These are phyloP conservation scores for Proteles cristata DNA, from an alignment of 2,113 vertebrate species.

Conservation along the genomic window DNA sequence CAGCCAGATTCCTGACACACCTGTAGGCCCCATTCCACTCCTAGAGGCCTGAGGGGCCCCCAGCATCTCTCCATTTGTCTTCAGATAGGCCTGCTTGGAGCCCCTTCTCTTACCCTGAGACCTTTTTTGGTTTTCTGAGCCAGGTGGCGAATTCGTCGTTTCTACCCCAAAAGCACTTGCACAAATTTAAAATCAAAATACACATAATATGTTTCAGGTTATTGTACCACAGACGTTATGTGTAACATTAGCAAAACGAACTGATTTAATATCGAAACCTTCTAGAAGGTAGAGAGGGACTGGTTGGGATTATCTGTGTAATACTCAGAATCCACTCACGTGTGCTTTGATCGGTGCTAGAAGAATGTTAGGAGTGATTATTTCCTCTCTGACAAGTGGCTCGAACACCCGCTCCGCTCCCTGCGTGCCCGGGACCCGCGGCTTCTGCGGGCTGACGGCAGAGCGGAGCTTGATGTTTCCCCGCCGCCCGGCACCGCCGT, in stretches of 20 bases:
- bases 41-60: not conserved
- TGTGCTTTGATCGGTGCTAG: too few relatives aligned
- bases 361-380: rapidly evolving
- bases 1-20: too few relatives aligned
- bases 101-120: not conserved
- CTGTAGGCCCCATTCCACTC: not conserved
- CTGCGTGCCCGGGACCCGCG: rapidly evolving
- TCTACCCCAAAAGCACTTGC: not conserved
- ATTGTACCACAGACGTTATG: not conserved
- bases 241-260: not conserved
- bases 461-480: rapidly evolving
- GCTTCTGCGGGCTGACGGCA: not conserved
- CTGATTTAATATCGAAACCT: not conserved
- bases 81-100: not conserved
- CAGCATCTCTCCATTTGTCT: not conserved
- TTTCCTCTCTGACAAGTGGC: not conserved
- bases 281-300: not conserved
- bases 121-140: not conserved
- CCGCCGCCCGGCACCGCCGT: not conserved
- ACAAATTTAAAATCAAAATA: not conserved
- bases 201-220: not conserved
- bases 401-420: rapidly evolving
- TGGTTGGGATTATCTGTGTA: not conserved
- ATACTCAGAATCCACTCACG: not conserved
- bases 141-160: not conserved